Percentiles rank a stretch among this genome's conserved stretches.
Conservation (phyloP, 2,888 invertebrate genomes). For the Melanostoma mellinum region DNA sequence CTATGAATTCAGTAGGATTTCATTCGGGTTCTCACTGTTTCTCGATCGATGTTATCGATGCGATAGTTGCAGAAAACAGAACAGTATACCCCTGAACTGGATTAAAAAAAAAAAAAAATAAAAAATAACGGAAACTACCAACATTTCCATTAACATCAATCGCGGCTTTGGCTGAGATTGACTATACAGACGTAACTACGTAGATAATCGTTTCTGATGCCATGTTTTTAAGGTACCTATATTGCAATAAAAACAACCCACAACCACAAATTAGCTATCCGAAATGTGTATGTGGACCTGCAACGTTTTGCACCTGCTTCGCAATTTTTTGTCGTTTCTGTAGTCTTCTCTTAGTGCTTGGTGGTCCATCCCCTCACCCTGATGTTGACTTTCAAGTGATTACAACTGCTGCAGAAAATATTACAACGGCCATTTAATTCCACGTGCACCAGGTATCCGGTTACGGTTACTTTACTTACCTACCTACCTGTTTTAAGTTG, state of each 20-base stretch:
- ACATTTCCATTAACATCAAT: conserved; percentile 57
- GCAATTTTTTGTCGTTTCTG: conserved; percentile 2
- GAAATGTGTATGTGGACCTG: conserved; percentile 44
- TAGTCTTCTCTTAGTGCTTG: background rate
- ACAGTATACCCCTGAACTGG: too few relatives aligned
- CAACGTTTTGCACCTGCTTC: conserved; percentile 54
- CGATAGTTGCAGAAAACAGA: too few relatives aligned
- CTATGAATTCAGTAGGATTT: too few relatives aligned
- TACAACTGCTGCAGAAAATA: conserved; percentile 40
- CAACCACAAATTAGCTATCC: conserved; percentile 46
- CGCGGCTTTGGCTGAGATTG: conserved; percentile 55
- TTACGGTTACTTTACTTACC: background rate
- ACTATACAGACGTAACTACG: conserved; percentile 29
- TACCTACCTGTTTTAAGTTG: conserved; percentile 33
- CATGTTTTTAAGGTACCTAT: conserved; percentile 39
- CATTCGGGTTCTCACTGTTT: too few relatives aligned
- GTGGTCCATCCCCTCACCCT: conserved; percentile 10
- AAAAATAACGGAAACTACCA: conserved; percentile 44
- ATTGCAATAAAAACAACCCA: background rate
- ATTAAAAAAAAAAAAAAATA: conserved; percentile 13
- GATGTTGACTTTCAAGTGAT: conserved; percentile 31
- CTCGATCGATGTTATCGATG: too few relatives aligned
- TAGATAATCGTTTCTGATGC: conserved; percentile 34
- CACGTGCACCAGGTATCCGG: conserved; percentile 34
- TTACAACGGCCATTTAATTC: conserved; percentile 31